Base-by-base conservation (phyloP, 1,140 invertebrate species). In the Meloidogyne floridensis region DNA sequence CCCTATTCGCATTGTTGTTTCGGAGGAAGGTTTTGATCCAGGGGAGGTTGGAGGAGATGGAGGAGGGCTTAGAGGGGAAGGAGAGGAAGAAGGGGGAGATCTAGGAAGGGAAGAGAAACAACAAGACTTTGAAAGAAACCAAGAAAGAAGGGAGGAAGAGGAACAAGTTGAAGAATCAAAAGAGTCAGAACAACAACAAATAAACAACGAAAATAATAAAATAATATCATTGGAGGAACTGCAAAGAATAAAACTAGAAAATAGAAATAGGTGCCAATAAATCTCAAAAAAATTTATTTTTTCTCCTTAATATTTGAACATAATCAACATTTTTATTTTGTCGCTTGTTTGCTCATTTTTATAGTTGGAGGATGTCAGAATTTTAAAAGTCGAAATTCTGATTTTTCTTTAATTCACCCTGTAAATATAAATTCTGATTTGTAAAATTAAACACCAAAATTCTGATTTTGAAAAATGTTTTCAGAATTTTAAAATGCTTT, bases 1-100 rank as follows among this genome's bases (percentile, higher is more conserved):
- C 51, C 77, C 77, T 53, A 72, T 79, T 42, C 59, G 20, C 3
- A 79, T 79, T 79, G 77, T 79, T 20, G 65, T 79, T 53, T 71
- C 77, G 59, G 10, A 65, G n/a, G 77, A 78, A 13, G 42, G n/a
- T 2, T 20, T 65, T 54, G 15, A 13, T 13, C 6, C 53, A 77
- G 18, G 13, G 15, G 43, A 42, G 6, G 43, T 13, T 42, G n/a
- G 18, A 13, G 20, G 42, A 10, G 18, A 13, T 42, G 43, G 20
- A 20, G 20, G 20, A 20, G 20, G 20, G 20, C 20, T 20, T 20
- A 20, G 20, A 20, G 20, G 20, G 20, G 1, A 20, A 20, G 20
- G 20, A 20, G 20, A 20, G 20, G 20, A 20, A 20, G 20, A 20
- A 20, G 20, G 20, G 20, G 20, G 1, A 20, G 20, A 20, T 11